phyloP scores from a whole-genome alignment of 1,140 invertebrate species.

The Zeugodacus cucurbitae region DNA sequence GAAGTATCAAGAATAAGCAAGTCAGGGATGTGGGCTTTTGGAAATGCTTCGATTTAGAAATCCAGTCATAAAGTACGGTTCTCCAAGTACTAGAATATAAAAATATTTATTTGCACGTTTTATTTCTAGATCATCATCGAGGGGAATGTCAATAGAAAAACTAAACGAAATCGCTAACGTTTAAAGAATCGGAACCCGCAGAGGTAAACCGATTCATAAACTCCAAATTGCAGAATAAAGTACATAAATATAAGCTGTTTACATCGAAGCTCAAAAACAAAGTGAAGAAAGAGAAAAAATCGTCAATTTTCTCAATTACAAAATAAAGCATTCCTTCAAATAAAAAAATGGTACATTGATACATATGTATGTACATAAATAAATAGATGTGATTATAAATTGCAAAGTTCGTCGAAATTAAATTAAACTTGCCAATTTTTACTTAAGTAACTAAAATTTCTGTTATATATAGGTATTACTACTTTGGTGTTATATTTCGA shows the following conservation, averaged over 20 bases:
- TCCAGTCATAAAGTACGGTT: background rate
- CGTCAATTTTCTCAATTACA: background rate
- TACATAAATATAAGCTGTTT: background rate
- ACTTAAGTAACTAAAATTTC: background rate
- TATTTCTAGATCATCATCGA: constrained; percentile 61
- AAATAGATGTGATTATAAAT: background rate
- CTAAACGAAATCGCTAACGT: constrained; percentile 65
- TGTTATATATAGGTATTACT: background rate
- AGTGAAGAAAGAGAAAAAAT: background rate
- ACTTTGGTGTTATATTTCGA: too few relatives aligned
- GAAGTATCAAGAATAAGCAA: background rate
- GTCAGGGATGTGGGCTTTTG: background rate
- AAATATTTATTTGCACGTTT: constrained; percentile 40
- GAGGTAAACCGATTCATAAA: constrained; percentile 62
- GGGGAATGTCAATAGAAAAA: constrained; percentile 65
- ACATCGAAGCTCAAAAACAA: background rate
- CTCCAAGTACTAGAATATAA: background rate
- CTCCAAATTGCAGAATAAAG: background rate
- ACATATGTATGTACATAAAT: background rate
- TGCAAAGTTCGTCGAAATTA: background rate
- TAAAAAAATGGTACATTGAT: background rate
- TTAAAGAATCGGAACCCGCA: constrained; percentile 65
- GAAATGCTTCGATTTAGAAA: background rate
- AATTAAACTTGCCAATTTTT: background rate
- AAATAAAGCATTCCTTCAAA: background rate